Evolutionary conservation across 1,140 invertebrate genomes (phyloP).

Genomic region (Schlechtendalia chinensis): DNA sequence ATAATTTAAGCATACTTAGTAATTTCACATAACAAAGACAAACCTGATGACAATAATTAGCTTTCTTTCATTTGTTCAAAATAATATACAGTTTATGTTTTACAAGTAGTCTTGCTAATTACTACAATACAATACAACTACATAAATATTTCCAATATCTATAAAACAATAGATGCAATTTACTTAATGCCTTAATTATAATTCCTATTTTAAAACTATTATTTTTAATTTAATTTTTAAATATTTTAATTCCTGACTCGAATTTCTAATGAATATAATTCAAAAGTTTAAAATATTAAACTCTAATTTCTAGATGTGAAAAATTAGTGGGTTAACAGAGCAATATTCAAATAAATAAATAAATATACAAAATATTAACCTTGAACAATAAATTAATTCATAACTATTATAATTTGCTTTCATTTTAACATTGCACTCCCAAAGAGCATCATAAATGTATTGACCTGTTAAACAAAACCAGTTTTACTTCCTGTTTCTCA

Average conservation of each 20-base stretch:
- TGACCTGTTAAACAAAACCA: constrained; percentile 37
- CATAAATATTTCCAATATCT: not conserved
- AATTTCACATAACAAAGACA: not conserved
- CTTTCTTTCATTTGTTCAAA: not conserved
- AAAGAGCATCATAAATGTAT: not conserved
- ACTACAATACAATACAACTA: not conserved
- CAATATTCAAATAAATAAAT: not conserved
- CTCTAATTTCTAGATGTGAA: not conserved
- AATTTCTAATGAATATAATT: not conserved
- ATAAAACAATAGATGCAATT: constrained; percentile 21
- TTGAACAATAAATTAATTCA: constrained; percentile 34
- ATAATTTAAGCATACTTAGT: not conserved
- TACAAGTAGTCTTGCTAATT: not conserved
- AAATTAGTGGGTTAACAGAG: constrained; percentile 9
- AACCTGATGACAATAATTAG: not conserved
- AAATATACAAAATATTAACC: constrained; percentile 15
- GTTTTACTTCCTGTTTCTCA: constrained; percentile 35
- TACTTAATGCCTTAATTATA: not conserved
- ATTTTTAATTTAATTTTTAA: not conserved
- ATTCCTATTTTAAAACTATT: not conserved
- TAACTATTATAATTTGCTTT: constrained; percentile 35
- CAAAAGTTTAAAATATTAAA: not conserved
- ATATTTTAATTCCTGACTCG: not conserved
- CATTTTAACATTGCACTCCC: not conserved
- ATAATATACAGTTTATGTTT: not conserved